Evolutionary conservation across 1,140 invertebrate species (phyloP).

Genomic region (Pseudomyrmex sp.): DNA sequence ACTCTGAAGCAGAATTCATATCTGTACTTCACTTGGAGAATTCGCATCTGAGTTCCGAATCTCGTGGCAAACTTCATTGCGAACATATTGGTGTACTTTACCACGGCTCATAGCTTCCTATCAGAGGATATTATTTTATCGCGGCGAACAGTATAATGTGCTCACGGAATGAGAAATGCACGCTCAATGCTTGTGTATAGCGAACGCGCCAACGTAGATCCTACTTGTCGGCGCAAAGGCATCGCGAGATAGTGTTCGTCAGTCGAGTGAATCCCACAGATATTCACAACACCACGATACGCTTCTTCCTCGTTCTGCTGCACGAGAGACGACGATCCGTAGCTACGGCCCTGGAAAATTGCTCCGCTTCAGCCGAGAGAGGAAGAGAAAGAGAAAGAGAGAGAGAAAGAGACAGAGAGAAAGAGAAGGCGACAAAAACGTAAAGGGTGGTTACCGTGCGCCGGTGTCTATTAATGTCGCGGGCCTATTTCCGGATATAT

Average conservation of each 20-base stretch:
- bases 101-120: too few species aligned
- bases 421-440: constrained; percentile 21
- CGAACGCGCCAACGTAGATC: too few species aligned
- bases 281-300: too few species aligned
- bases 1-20: neutral
- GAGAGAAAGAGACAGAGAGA: neutral
- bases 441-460: constrained; percentile 62
- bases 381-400: neutral
- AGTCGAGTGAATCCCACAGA: neutral
- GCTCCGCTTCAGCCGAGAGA: constrained; percentile 35
- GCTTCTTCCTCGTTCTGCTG: constrained; percentile 35
- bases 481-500: constrained; percentile 75
- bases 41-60: too few species aligned
- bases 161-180: too few species aligned
- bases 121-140: too few species aligned
- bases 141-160: too few species aligned
- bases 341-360: constrained; percentile 57
- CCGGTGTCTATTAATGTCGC: constrained; percentile 73
- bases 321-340: constrained; percentile 42
- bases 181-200: too few species aligned
- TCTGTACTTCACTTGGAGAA: too few species aligned
- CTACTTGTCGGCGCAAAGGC: constrained; percentile 22
- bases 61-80: too few species aligned
- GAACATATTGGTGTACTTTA: too few species aligned
- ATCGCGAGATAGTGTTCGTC: constrained; percentile 6